Percentiles rank a stretch among this genome's conserved stretches.
Conservation (phyloP, 2,113 vertebrate species). For the Aphyosemion australe region DNA sequence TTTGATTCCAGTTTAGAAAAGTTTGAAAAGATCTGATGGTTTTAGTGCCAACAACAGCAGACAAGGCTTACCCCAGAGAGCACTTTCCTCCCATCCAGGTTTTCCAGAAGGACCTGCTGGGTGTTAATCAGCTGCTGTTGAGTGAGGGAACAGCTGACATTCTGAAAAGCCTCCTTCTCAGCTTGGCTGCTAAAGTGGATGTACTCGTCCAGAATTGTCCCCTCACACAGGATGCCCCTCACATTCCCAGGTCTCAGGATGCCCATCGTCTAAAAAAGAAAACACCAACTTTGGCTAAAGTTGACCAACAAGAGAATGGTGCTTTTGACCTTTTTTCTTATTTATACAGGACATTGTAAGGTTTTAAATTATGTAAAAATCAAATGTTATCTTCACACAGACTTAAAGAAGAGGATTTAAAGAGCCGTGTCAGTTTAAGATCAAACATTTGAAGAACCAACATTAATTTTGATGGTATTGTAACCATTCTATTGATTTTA, state of each 20-base stretch:
- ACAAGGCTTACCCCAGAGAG: slow-evolving; percentile 55
- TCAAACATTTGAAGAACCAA: too few relatives aligned
- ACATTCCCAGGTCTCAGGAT: slow-evolving; percentile 32
- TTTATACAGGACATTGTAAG: not conserved
- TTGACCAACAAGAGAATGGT: slow-evolving; percentile 28
- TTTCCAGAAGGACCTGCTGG: slow-evolving; percentile 61
- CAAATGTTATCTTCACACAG: too few relatives aligned
- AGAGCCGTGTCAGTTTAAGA: too few relatives aligned
- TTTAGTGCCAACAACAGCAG: not conserved
- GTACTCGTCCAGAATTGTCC: slow-evolving; percentile 59
- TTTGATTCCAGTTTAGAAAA: not conserved
- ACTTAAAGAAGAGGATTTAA: too few relatives aligned
- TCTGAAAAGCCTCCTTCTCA: slow-evolving; percentile 73
- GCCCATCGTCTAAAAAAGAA: slow-evolving; percentile 48
- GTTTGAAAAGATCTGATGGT: not conserved
- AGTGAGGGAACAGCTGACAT: slow-evolving; percentile 76
- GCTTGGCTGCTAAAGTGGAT: slow-evolving; percentile 68
- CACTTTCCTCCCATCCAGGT: slow-evolving; percentile 70
- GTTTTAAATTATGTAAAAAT: too few relatives aligned
- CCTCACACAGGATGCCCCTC: slow-evolving; percentile 60
- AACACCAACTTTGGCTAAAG: not conserved
- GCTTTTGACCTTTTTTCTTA: slow-evolving; percentile 1
- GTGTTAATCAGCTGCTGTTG: slow-evolving; percentile 68
- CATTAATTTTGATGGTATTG: too few relatives aligned
- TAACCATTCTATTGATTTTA: too few relatives aligned